phyloP scores from a whole-genome alignment of 2,113 vertebrate species.

The Perca schrenkii region DNA sequence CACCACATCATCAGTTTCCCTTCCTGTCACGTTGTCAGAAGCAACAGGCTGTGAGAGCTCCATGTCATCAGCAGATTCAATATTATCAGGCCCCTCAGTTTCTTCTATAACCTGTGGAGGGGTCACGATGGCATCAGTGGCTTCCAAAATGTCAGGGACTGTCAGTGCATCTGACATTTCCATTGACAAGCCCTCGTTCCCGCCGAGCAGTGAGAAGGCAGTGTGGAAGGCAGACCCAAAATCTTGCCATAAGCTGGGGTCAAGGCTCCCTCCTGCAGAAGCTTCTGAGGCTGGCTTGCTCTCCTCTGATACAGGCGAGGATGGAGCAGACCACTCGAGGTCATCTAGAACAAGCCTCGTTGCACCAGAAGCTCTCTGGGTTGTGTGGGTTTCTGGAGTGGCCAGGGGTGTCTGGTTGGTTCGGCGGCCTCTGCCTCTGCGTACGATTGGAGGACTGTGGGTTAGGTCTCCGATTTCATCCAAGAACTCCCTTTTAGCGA shows the following conservation, averaged over 20 bases:
- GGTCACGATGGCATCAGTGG: neutral
- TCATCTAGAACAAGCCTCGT: slow-evolving; percentile 75
- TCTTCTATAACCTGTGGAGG: slow-evolving; percentile 34
- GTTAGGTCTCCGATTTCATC: slow-evolving; percentile 85
- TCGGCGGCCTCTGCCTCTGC: slow-evolving; percentile 82
- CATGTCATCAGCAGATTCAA: slow-evolving; percentile 28
- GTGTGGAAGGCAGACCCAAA: slow-evolving; percentile 80
- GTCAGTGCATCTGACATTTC: slow-evolving; percentile 49
- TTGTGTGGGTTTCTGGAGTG: neutral
- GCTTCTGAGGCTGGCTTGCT: slow-evolving; percentile 78
- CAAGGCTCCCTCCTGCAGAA: slow-evolving; percentile 82
- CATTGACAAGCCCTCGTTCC: slow-evolving; percentile 60
- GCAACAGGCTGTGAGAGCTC: slow-evolving; percentile 11
- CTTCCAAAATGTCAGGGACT: slow-evolving; percentile 50
- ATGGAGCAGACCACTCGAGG: slow-evolving; percentile 86
- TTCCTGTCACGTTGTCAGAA: neutral
- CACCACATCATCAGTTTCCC: slow-evolving; percentile 48
- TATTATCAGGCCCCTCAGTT: slow-evolving; percentile 27
- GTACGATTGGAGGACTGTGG: slow-evolving; percentile 77
- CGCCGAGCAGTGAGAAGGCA: slow-evolving; percentile 79
- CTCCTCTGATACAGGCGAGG: slow-evolving; percentile 85
- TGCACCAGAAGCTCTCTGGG: slow-evolving; percentile 73
- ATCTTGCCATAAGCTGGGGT: slow-evolving; percentile 80
- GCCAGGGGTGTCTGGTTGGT: slow-evolving; percentile 77
- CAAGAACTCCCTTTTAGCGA: slow-evolving; percentile 89